Conservation (phyloP, 2,797 vertebrate genomes). For the Dryobates pubescens region DNA sequence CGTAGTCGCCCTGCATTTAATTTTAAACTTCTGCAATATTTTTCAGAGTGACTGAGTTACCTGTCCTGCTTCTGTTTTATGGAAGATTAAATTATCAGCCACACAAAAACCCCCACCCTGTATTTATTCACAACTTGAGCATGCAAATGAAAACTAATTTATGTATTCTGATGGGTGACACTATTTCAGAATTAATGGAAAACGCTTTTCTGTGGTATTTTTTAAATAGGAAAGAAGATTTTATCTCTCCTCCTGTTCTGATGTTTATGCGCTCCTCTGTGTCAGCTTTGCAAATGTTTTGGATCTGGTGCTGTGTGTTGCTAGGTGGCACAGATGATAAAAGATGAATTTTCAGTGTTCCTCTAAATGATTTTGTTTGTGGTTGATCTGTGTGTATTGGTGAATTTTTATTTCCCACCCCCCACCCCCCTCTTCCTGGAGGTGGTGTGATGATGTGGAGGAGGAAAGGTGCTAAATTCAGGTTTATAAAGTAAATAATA, state of each 20-base stretch:
- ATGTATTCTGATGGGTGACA: neutral
- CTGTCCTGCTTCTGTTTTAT: neutral
- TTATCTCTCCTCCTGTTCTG: neutral
- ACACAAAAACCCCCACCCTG: neutral
- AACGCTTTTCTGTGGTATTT: neutral
- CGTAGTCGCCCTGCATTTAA: neutral
- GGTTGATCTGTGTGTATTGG: constrained; percentile 1
- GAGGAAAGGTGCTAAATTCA: constrained; percentile 56
- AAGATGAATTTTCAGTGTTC: constrained; percentile 43
- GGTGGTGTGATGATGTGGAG: constrained; percentile 51
- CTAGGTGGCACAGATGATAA: constrained; percentile 62
- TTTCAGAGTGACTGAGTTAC: neutral
- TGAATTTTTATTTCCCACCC: neutral
- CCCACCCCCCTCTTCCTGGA: neutral
- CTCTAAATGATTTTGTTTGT: constrained; percentile 39
- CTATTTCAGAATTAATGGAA: neutral
- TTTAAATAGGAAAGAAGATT: neutral
- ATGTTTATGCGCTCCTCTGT: neutral
- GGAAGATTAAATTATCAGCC: neutral
- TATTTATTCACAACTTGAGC: neutral
- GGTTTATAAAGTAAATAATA: constrained; percentile 55
- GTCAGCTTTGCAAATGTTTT: neutral
- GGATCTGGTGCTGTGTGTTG: constrained; percentile 21
- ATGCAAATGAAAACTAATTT: neutral
- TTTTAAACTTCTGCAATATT: neutral